Conservation (phyloP, 2,888 invertebrate species). For the Eilema sororculum region DNA sequence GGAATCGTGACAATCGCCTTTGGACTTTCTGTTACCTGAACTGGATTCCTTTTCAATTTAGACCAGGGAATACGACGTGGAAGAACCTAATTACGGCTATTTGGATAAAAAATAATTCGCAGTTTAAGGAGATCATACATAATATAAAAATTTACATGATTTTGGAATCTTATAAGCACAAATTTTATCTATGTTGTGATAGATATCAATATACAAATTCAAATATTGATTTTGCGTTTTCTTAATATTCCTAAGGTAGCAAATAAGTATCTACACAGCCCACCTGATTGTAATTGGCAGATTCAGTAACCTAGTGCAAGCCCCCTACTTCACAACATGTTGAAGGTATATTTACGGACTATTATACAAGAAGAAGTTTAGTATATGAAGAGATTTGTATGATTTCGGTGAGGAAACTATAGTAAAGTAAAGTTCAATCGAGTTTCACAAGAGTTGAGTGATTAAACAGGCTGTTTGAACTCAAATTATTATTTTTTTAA, state of each 20-base stretch:
- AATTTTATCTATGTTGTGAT: no score
- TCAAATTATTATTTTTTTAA: no score
- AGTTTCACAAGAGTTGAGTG: not conserved
- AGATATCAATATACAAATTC: no score
- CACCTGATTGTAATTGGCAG: no score
- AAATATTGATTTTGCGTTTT: no score
- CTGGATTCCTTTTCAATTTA: slow-evolving; percentile 48
- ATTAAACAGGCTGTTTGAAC: not conserved
- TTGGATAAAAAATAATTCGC: not conserved
- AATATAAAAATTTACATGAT: not conserved
- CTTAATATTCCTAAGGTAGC: no score
- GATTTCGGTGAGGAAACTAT: not conserved
- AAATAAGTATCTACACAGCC: no score
- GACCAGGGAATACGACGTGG: slow-evolving; percentile 42
- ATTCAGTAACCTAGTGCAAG: no score
- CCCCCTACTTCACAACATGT: no score
- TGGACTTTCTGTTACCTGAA: slow-evolving; percentile 52
- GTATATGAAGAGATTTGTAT: not conserved
- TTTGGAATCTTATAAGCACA: not conserved
- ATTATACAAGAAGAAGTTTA: not conserved
- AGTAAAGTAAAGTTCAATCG: not conserved
- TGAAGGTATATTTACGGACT: no score
- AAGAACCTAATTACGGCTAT: slow-evolving; percentile 25
- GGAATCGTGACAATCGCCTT: slow-evolving; percentile 61
- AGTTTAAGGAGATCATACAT: not conserved